Percentiles rank a stretch among this genome's conserved stretches.
Conservation (phyloP, 2,113 vertebrate species). For the Phrynosoma platyrhinos region DNA sequence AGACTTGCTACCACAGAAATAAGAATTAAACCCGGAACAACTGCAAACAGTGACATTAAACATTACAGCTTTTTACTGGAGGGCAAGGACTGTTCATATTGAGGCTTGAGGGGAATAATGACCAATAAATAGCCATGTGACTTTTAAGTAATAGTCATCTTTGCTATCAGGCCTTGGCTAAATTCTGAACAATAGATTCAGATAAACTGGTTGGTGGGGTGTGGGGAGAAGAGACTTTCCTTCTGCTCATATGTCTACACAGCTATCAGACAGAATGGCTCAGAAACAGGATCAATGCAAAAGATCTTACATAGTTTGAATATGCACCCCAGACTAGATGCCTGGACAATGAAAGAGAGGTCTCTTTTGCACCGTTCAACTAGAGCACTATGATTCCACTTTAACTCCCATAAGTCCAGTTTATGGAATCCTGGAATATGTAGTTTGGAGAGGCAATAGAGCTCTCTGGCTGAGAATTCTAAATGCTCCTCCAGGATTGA, state of each 20-base stretch:
- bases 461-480: too few species aligned
- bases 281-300: neutral
- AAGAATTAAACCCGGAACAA: neutral
- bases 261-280: neutral
- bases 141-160: neutral
- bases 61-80: neutral
- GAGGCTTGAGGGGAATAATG: neutral
- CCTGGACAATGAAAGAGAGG: neutral
- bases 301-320: neutral
- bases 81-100: neutral
- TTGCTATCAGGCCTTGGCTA: too few species aligned
- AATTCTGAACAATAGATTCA: neutral
- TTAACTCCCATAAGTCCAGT: too few species aligned
- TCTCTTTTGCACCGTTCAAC: too few species aligned
- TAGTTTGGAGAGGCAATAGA: too few species aligned
- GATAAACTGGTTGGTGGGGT: neutral
- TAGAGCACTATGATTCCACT: too few species aligned
- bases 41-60: neutral
- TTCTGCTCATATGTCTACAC: neutral
- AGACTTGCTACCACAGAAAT: neutral
- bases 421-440: too few species aligned
- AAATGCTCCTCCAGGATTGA: too few species aligned
- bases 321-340: neutral
- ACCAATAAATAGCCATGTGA: neutral
- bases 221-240: too few species aligned